Evolutionary conservation across 2,797 vertebrate genomes (phyloP).

Genomic region (Phrynocephalus guinanensis): DNA sequence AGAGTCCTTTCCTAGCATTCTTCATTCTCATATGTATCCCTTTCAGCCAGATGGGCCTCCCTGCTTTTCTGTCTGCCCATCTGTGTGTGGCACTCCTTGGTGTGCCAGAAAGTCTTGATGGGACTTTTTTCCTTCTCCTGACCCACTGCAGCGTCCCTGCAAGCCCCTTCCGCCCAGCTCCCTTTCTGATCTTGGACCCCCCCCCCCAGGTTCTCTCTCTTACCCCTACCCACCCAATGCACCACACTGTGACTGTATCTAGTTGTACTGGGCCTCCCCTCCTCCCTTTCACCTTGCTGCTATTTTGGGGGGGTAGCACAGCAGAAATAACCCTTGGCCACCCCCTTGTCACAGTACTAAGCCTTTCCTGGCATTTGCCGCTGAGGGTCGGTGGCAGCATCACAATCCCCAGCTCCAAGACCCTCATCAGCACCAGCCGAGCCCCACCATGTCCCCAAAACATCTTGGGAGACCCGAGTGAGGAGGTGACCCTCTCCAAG

Average conservation of each 20-base stretch:
- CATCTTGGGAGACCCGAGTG: too few species aligned
- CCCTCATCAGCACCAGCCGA: too few species aligned
- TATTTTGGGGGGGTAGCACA: not conserved
- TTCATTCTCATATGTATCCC: not conserved
- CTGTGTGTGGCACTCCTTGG: not conserved
- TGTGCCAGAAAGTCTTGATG: not conserved
- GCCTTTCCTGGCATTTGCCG: not conserved
- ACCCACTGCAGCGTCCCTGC: too few species aligned
- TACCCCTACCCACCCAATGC: not conserved
- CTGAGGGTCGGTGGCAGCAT: not conserved
- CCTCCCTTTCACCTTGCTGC: not conserved
- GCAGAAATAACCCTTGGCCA: not conserved
- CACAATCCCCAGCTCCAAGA: too few species aligned
- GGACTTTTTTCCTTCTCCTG: not conserved
- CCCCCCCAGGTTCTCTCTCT: not conserved
- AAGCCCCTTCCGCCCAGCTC: not conserved
- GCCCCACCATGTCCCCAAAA: too few species aligned
- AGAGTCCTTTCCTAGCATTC: not conserved
- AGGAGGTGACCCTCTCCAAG: not conserved
- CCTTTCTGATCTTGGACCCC: not conserved
- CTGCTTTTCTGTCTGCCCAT: not conserved
- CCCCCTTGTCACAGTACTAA: not conserved
- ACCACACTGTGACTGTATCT: not conserved
- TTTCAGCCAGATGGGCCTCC: not conserved
- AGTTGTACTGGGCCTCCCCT: not conserved